Evolutionary conservation across 2,113 vertebrate genomes (phyloP).

Genomic region (Ia io): DNA sequence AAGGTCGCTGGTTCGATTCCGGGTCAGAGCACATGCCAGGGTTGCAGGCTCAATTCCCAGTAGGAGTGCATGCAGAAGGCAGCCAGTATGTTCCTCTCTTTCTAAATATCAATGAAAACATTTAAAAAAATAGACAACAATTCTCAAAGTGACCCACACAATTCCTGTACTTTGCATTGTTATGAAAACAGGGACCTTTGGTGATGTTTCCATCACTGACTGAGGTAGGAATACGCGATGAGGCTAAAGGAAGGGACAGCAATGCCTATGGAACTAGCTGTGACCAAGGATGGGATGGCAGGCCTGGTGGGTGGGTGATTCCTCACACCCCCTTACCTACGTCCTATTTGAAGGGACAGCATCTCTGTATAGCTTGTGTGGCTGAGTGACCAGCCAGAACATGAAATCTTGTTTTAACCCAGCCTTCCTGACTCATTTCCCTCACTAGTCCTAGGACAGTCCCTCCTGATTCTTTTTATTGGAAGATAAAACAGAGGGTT

Average conservation of each 20-base stretch:
- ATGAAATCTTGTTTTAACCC: accelerated
- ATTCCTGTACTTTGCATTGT: not conserved
- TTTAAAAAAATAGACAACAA: no score
- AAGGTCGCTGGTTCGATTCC: no score
- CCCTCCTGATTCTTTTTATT: not conserved
- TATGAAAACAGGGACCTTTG: not conserved
- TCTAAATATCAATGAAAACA: no score
- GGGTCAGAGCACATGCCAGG: no score
- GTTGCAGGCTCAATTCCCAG: no score
- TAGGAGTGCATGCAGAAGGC: no score
- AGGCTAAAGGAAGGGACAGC: not conserved
- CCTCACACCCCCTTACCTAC: accelerated
- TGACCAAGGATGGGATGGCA: accelerated
- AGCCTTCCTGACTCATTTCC: not conserved
- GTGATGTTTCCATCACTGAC: not conserved
- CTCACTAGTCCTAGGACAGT: no score
- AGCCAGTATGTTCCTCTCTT: no score
- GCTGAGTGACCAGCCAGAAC: not conserved
- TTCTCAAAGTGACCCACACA: not conserved
- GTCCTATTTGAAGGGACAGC: not conserved
- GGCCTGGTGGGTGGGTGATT: not conserved
- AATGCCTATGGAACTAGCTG: not conserved
- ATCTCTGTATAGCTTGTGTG: accelerated
- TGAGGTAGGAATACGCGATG: not conserved
- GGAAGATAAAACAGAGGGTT: no score